Percentiles rank a stretch among this genome's conserved stretches.
Conservation (phyloP, 1,140 invertebrate species). For the Diploscapter pachys region DNA sequence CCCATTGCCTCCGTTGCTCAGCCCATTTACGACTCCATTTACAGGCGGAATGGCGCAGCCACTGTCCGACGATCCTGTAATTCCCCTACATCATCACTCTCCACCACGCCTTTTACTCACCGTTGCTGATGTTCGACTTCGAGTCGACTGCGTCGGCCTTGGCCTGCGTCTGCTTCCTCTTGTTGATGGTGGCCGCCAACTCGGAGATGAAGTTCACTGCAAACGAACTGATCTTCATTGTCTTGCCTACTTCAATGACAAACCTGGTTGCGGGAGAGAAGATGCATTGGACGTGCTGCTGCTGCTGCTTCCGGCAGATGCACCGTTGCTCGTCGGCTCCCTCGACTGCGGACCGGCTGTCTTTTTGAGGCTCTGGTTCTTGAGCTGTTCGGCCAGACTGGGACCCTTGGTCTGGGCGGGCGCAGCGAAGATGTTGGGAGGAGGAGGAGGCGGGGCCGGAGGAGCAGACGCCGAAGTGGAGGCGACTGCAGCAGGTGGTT, state of each 20-base stretch:
- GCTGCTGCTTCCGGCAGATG: not conserved
- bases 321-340: not conserved
- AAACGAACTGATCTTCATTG: not conserved
- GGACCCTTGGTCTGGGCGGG: not conserved
- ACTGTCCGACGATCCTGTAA: constrained; percentile 8
- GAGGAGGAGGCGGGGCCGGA: constrained; percentile 9
- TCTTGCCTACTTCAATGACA: not conserved
- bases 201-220: not conserved
- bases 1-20: too few species aligned
- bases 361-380: not conserved
- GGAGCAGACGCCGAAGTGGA: constrained; percentile 2
- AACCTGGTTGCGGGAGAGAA: not conserved
- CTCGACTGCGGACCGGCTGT: not conserved
- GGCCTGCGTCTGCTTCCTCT: constrained; percentile 8
- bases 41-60: not conserved
- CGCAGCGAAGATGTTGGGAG: not conserved
- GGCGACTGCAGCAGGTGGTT: not conserved
- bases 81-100: not conserved
- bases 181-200: constrained; percentile 1
- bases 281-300: not conserved
- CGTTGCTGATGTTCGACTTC: constrained; percentile 16
- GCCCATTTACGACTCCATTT: too few species aligned
- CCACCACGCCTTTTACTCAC: not conserved
- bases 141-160: constrained; percentile 11
- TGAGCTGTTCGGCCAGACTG: not conserved